These are phyloP conservation scores for Heliothis peltigera DNA, from an alignment of 2,888 invertebrate species.

Conservation along the genomic window DNA sequence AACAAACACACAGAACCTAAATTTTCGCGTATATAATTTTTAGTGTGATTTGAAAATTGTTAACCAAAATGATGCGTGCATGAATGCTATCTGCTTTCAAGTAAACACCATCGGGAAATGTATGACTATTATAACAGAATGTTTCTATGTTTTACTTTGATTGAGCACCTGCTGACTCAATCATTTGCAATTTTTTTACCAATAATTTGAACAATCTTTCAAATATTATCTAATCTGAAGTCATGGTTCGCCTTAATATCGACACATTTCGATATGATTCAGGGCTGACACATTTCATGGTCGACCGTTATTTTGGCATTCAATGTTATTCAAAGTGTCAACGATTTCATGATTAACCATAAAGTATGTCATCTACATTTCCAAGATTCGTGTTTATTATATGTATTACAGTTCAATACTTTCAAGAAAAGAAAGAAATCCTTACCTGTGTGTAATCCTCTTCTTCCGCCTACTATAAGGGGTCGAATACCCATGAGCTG, in stretches of 20 bases:
- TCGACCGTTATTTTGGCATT: not conserved
- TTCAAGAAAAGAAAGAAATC: not conserved
- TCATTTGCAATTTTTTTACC: slow-evolving; percentile 27
- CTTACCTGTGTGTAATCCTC: slow-evolving; percentile 76
- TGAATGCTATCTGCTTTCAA: too few relatives aligned
- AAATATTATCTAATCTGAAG: slow-evolving; percentile 64
- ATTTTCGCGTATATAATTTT: too few relatives aligned
- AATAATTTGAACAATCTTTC: slow-evolving; percentile 27
- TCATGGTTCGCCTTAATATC: slow-evolving; percentile 52
- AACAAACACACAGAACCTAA: too few relatives aligned
- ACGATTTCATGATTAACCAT: too few relatives aligned
- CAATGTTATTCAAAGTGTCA: too few relatives aligned
- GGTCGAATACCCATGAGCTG: slow-evolving; percentile 73
- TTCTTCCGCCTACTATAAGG: slow-evolving; percentile 79
- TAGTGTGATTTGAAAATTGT: too few relatives aligned
- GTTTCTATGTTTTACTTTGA: not conserved
- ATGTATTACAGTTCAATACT: too few relatives aligned
- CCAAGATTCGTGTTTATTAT: too few relatives aligned
- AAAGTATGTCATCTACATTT: too few relatives aligned
- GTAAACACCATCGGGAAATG: not conserved
- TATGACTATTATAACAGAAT: not conserved
- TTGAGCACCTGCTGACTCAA: slow-evolving; percentile 19
- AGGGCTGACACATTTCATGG: slow-evolving; percentile 11
- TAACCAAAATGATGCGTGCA: too few relatives aligned
- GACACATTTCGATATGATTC: slow-evolving; percentile 50